phyloP scores from a whole-genome alignment of 2,113 vertebrate species.

The Lontra canadensis region DNA sequence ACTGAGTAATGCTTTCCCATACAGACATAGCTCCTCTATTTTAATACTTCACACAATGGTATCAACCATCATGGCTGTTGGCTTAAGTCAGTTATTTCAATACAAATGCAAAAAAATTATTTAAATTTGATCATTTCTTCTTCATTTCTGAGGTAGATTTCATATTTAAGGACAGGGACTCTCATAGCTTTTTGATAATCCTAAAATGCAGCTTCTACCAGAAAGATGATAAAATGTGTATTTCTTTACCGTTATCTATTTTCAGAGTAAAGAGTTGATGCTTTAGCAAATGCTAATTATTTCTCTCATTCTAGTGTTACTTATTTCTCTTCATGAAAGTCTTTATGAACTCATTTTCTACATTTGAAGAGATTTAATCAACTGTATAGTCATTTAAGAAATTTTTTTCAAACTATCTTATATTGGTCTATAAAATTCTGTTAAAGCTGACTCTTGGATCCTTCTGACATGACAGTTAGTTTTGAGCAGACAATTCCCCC shows the following conservation, averaged over 20 bases:
- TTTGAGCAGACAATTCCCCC: neutral
- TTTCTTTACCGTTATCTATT: neutral
- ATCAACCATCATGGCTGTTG: neutral
- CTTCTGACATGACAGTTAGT: neutral
- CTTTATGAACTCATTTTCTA: neutral
- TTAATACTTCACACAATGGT: neutral
- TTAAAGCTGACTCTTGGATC: neutral
- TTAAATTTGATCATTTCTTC: neutral
- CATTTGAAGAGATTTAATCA: neutral
- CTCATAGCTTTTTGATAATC: neutral
- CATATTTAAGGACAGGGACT: neutral
- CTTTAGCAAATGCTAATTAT: neutral
- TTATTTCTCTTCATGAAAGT: neutral
- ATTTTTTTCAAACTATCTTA: neutral
- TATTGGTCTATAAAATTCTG: neutral
- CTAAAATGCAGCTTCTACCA: neutral
- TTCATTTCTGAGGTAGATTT: neutral
- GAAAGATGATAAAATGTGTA: neutral
- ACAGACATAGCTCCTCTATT: neutral
- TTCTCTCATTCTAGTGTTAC: neutral
- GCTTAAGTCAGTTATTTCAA: neutral
- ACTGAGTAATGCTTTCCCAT: neutral
- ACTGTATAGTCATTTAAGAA: neutral
- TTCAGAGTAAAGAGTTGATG: neutral
- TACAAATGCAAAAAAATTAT: neutral